These are phyloP conservation scores for Lerista edwardsae DNA, from an alignment of 2,797 vertebrate species.

Conservation along the genomic window DNA sequence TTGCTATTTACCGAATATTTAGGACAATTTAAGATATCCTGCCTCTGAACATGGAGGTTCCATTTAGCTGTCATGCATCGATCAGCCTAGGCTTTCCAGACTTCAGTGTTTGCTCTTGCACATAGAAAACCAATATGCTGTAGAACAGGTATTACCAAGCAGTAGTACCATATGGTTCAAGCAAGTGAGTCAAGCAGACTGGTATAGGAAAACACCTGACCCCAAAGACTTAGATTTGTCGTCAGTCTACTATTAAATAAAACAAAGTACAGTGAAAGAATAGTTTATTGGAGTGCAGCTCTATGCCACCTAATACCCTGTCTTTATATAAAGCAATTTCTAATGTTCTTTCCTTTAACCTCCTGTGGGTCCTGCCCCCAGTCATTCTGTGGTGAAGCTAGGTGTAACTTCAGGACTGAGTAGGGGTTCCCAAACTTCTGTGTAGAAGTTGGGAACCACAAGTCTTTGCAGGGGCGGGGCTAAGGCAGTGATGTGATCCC, in stretches of 20 bases:
- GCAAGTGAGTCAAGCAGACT: background rate
- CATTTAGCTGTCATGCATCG: background rate
- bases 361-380: background rate
- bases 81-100: background rate
- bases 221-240: background rate
- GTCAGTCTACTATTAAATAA: background rate
- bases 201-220: too few relatives aligned
- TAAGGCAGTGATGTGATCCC: too few relatives aligned
- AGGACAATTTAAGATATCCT: background rate
- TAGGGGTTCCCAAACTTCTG: too few relatives aligned
- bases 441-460: too few relatives aligned
- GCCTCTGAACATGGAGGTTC: background rate
- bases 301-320: background rate
- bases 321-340: background rate
- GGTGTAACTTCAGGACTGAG: background rate
- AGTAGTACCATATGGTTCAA: background rate
- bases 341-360: background rate
- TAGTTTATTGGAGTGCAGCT: background rate
- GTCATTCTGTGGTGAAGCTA: background rate
- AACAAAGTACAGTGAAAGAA: background rate
- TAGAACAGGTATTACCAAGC: background rate
- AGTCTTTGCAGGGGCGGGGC: too few relatives aligned
- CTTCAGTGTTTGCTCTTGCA: background rate
- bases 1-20: background rate
- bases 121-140: background rate